Percentiles rank a stretch among this genome's conserved stretches.
These are phyloP conservation scores for Aplysina aerophoba DNA, from an alignment of 37 sponge, comb jelly and placozoan species.

Conservation along the genomic window DNA sequence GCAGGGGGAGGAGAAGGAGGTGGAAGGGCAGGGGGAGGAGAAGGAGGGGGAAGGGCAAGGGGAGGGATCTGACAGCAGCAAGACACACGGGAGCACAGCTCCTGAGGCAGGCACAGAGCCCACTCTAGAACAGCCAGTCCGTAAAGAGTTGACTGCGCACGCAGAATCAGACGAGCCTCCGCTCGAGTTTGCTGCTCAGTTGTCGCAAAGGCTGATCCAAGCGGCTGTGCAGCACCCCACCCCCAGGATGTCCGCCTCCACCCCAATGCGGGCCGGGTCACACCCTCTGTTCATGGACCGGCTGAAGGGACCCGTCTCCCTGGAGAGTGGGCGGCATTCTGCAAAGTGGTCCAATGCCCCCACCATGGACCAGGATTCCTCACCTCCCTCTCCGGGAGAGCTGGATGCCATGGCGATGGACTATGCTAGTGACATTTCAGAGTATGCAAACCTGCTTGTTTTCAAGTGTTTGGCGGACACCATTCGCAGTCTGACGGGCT, in stretches of 20 bases:
- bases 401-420: conserved; percentile 64
- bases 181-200: background rate
- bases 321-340: conserved; percentile 27
- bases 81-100: too few species aligned
- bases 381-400: conserved; percentile 70
- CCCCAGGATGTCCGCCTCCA: background rate
- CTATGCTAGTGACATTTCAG: conserved; percentile 41
- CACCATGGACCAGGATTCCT: conserved; percentile 68
- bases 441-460: conserved; percentile 49
- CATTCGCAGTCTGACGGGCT: conserved; percentile 36
- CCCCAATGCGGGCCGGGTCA: background rate
- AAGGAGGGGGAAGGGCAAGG: too few species aligned
- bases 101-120: background rate
- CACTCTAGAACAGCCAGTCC: background rate
- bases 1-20: too few species aligned
- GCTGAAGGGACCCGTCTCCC: background rate
- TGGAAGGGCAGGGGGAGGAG: too few species aligned
- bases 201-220: background rate
- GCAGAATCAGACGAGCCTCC: background rate
- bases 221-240: background rate
- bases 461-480: conserved; percentile 55
- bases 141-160: background rate
- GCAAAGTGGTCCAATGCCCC: conserved; percentile 71
- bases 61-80: too few species aligned
- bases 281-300: conserved; percentile 7